Evolutionary conservation across 2,113 vertebrate species (phyloP).

Genomic region (Bos taurus): DNA sequence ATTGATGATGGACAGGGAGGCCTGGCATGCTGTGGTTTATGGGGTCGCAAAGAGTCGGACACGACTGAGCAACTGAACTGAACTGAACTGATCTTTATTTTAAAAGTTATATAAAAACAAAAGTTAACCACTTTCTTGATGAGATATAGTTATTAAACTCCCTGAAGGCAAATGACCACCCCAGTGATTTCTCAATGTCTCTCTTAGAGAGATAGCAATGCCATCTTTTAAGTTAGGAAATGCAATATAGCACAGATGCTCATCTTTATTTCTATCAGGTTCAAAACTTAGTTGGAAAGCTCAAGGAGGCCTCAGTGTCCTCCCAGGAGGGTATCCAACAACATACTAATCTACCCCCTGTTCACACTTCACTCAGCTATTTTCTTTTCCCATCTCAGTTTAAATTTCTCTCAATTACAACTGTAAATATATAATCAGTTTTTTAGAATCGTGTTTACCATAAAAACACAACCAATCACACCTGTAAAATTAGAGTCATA

Average conservation of each 20-base stretch:
- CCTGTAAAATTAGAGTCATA: neutral
- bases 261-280: neutral
- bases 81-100: neutral
- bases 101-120: neutral
- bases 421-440: neutral
- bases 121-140: neutral
- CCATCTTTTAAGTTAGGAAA: neutral
- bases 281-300: neutral
- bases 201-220: neutral
- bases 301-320: neutral
- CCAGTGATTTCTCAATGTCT: neutral
- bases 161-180: neutral
- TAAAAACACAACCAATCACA: neutral
- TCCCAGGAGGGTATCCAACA: neutral
- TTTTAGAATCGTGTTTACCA: neutral
- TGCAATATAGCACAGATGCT: neutral
- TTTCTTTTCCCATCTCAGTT: neutral
- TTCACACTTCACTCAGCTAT: neutral
- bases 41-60: too few relatives aligned
- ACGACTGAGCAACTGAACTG: accelerated
- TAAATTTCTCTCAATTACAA: neutral
- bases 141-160: neutral
- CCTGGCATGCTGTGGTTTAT: too few relatives aligned
- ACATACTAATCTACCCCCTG: too few relatives aligned
- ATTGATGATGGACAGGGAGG: too few relatives aligned